These are phyloP conservation scores for Microctenopoma lineatum DNA, from an alignment of 2,797 vertebrate species.

Conservation along the genomic window DNA sequence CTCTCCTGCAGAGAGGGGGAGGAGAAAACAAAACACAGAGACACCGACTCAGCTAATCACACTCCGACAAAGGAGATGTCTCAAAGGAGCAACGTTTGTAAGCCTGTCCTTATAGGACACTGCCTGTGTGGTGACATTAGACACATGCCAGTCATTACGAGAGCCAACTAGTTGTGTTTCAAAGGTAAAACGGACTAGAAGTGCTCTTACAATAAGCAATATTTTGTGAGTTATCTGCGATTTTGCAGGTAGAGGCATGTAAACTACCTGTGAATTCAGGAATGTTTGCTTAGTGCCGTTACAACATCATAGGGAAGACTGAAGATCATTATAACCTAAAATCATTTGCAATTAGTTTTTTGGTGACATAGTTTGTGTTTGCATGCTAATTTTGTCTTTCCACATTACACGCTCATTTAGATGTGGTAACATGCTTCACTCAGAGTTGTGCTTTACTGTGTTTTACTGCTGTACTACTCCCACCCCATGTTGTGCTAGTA, in stretches of 20 bases:
- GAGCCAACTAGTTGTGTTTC: neutral
- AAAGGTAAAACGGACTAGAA: neutral
- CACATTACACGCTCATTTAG: neutral
- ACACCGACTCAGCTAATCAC: slow-evolving; percentile 67
- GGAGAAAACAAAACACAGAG: slow-evolving; percentile 55
- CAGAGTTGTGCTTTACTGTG: neutral
- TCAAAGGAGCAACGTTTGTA: slow-evolving; percentile 34
- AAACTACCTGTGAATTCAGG: neutral
- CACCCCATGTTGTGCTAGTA: neutral
- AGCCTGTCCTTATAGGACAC: slow-evolving; percentile 33
- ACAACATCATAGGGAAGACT: neutral
- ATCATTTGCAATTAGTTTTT: neutral
- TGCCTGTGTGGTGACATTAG: slow-evolving; percentile 8
- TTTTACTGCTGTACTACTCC: neutral
- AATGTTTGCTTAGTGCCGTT: neutral
- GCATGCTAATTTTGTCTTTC: neutral
- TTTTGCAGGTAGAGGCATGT: neutral
- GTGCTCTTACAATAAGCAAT: neutral
- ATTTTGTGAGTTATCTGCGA: neutral
- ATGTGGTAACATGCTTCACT: neutral
- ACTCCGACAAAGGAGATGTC: slow-evolving; percentile 39
- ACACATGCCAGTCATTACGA: neutral
- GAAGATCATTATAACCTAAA: too few species aligned
- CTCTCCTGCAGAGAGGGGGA: slow-evolving; percentile 46
- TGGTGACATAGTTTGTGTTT: neutral